Evolutionary conservation across 2,888 invertebrate species (phyloP), one percentile per base, ranked within the genome.

Genomic region (Cylloceria caligata): DNA sequence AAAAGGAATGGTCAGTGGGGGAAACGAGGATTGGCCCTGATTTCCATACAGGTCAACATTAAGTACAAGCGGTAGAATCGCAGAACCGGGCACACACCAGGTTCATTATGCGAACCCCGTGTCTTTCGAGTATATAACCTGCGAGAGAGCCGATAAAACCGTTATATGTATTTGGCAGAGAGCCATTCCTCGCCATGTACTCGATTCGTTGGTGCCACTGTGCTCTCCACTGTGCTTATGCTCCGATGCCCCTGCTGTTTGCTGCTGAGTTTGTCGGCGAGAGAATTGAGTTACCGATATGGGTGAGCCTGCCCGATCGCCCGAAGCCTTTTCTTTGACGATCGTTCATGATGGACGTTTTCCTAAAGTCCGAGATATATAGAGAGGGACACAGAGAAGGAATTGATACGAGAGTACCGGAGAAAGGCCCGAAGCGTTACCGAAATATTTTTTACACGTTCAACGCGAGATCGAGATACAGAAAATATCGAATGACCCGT

Each of bases 81-180:
- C 55, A 36, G 72, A 55, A 49, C 21, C 65, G 76, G 62, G 45
- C 52, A 19, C 45, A 64, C 52, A 68, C 52, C 49, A 36, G 79
- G 71, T 84, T 89, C 86, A 86, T 89, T 89, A 88, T 87, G 86
- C 87, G 86, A 87, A 87, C 83, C 86, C 71, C 75, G 82, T 79
- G 47, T 75, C 24, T 75, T 67, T 55, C 55, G 52, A 67, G 55
- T 67, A 45, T 75, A 67, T 69, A 69, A 65, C 45, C 45, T 39
- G n/a, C 49, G 45, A 72, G 78, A 86, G 81, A 83, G 85, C 81
- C 84, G 84, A 71, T 87, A 81, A 87, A 84, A 91, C 90, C 91
- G 91, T 91, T 91, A 90, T 88, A 86, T 87, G 89, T 91, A 91
- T 90, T 91, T 91, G 91, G 90, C 90, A 89, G 84, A 80, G 85